Conservation (phyloP, 2,797 vertebrate genomes). For the Liasis olivaceus region DNA sequence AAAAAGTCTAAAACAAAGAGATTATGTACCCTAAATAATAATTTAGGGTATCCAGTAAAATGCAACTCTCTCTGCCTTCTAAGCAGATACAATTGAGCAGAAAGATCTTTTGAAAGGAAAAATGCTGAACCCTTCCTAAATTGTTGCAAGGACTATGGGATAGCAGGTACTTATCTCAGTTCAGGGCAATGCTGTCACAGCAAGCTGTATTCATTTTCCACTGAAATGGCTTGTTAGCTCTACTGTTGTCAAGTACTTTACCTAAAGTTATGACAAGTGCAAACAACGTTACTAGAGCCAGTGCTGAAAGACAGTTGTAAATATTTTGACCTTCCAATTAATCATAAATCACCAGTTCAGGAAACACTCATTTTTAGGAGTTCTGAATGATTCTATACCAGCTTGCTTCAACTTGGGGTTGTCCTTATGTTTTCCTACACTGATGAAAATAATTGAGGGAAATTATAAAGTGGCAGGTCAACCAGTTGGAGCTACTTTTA, state of each 20-base stretch:
- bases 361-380: neutral
- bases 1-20: neutral
- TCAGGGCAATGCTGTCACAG: neutral
- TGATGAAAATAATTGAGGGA: neutral
- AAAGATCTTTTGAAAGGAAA: neutral
- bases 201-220: neutral
- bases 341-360: neutral
- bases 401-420: neutral
- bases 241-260: neutral
- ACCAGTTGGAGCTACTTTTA: neutral
- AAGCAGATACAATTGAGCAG: neutral
- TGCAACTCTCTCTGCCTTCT: neutral
- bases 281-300: neutral
- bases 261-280: neutral
- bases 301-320: neutral
- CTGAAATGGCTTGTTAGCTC: neutral
- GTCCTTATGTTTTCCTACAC: neutral
- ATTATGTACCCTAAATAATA: neutral
- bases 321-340: neutral
- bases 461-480: neutral
- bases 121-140: neutral
- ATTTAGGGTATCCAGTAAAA: neutral
- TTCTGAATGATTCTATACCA: neutral
- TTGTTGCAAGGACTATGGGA: neutral
- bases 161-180: neutral